Conservation (phyloP, 2,888 invertebrate genomes). For the Lasioglossum calceatum region DNA sequence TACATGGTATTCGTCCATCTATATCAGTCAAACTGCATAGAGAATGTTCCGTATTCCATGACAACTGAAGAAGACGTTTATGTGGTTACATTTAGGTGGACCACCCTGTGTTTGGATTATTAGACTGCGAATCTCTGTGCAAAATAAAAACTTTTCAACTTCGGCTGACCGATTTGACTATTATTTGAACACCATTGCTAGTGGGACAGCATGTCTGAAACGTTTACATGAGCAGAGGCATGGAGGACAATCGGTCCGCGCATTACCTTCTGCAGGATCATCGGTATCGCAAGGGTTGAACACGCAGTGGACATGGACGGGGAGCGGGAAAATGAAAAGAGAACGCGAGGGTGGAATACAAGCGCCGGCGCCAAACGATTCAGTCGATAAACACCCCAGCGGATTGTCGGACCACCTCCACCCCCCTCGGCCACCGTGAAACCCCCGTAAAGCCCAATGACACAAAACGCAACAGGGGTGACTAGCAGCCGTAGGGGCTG, state of each 20-base stretch:
- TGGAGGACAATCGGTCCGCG: neutral
- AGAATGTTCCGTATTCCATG: too few relatives aligned
- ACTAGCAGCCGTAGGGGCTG: conserved; percentile 28
- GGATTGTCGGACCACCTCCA: conserved; percentile 45
- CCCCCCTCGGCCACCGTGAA: conserved; percentile 56
- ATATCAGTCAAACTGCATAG: too few relatives aligned
- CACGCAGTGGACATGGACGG: neutral
- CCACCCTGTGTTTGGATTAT: too few relatives aligned
- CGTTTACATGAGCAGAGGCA: neutral
- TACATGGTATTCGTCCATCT: too few relatives aligned
- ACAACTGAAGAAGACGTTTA: too few relatives aligned
- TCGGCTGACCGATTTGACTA: too few relatives aligned
- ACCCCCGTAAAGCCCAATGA: conserved; percentile 75
- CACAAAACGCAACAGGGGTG: conserved; percentile 75
- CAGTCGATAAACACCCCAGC: conserved; percentile 69
- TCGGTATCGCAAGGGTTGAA: conserved; percentile 8
- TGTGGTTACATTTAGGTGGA: too few relatives aligned
- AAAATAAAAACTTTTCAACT: too few relatives aligned
- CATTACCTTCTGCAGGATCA: neutral
- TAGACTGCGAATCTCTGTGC: too few relatives aligned
- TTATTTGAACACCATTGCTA: neutral
- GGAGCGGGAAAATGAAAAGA: conserved; percentile 20
- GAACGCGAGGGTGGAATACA: conserved; percentile 41
- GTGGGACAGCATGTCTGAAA: neutral
- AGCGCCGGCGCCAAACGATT: conserved; percentile 66